Conservation (phyloP, 37 sponge, comb jelly and placozoan genomes). For the Amphimedon queenslandica region DNA sequence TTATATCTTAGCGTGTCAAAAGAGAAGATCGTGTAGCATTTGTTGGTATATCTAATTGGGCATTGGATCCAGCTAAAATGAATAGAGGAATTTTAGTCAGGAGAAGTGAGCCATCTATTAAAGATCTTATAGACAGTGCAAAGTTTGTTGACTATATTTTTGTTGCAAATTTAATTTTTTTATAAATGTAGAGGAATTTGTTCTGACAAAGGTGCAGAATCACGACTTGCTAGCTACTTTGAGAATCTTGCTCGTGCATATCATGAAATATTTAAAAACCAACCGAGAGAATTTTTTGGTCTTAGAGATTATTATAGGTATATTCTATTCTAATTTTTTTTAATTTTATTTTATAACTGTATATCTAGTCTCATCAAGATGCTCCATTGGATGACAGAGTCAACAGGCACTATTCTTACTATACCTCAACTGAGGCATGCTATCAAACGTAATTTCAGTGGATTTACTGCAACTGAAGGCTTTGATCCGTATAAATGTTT, state of each 20-base stretch:
- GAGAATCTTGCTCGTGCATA: conserved; percentile 44
- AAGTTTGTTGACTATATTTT: too few species aligned
- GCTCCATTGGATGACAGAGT: conserved; percentile 30
- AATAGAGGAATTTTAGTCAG: conserved; percentile 58
- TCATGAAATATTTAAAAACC: conserved; percentile 13
- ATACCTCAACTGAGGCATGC: conserved; percentile 18
- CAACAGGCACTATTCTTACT: conserved; percentile 2
- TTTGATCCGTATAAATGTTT: conserved; percentile 10
- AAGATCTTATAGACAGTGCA: too few species aligned
- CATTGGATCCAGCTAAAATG: conserved; percentile 70
- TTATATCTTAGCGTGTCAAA: background rate
- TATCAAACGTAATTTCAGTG: conserved; percentile 40
- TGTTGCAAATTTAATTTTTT: background rate
- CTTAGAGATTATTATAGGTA: conserved; percentile 73
- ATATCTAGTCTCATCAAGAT: conserved; percentile 73
- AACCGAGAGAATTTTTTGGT: conserved; percentile 53
- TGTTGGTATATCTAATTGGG: conserved; percentile 69
- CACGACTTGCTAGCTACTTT: background rate
- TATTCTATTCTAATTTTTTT: background rate
- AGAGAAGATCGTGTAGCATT: too few species aligned
- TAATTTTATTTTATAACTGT: too few species aligned
- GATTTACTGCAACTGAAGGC: too few species aligned
- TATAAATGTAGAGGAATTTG: too few species aligned
- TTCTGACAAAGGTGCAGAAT: background rate
- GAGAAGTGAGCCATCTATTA: too few species aligned